Conservation (phyloP, 2,797 vertebrate species). For the Dendrocincla fuliginosa region DNA sequence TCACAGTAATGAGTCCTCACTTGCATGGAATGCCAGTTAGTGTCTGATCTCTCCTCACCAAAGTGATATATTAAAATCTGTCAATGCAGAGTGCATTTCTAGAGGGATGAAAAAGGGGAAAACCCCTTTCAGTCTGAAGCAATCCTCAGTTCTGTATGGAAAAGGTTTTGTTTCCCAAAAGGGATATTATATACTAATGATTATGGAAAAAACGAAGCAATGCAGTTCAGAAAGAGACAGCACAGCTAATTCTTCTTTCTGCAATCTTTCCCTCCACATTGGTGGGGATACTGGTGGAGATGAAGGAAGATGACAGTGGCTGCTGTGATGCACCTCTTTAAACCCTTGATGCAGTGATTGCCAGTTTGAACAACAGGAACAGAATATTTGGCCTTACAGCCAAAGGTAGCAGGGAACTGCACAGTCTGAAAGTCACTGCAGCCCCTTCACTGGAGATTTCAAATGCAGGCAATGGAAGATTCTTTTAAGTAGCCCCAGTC, state of each 20-base stretch:
- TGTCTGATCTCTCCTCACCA: conserved; percentile 19
- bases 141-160: not conserved
- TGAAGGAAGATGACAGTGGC: not conserved
- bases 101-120: not conserved
- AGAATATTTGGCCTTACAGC: not conserved
- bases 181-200: not conserved
- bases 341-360: not conserved
- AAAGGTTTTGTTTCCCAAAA: not conserved
- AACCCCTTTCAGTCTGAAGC: not conserved
- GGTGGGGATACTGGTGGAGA: not conserved
- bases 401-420: not conserved
- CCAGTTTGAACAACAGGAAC: not conserved
- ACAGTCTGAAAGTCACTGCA: not conserved
- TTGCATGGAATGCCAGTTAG: conserved; percentile 54
- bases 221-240: not conserved
- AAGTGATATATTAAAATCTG: conserved; percentile 9
- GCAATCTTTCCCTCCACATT: not conserved
- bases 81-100: not conserved
- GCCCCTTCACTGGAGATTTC: not conserved
- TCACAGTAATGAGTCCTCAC: conserved; percentile 50
- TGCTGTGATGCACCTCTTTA: not conserved
- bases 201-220: not conserved
- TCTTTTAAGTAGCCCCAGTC: not conserved
- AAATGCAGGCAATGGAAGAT: not conserved
- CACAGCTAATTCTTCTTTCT: not conserved